A percentile compares a stretch with the other conserved stretches of the same genome.
Evolutionary conservation across 2,888 invertebrate genomes (phyloP).

Genomic region (Luperina testacea): DNA sequence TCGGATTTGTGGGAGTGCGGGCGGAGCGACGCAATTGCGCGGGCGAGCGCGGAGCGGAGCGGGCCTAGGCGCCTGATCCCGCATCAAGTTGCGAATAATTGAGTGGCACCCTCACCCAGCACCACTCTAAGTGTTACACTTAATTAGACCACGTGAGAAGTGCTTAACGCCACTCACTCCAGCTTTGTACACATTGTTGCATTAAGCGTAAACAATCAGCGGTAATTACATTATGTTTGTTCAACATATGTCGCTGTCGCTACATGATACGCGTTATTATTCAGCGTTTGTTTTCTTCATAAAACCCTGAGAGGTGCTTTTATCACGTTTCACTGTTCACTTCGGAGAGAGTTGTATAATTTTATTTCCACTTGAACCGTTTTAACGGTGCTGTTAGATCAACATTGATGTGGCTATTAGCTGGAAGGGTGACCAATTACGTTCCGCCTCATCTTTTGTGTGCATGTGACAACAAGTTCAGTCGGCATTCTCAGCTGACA

Average conservation of each 20-base stretch:
- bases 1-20: conserved; percentile 76
- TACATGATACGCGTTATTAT: conserved; percentile 58
- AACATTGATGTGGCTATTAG: conserved; percentile 60
- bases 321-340: conserved; percentile 49
- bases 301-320: conserved; percentile 42
- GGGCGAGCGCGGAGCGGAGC: conserved; percentile 39
- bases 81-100: conserved; percentile 88
- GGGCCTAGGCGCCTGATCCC: conserved; percentile 77
- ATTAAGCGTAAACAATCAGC: conserved; percentile 78
- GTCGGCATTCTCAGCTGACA: conserved; percentile 38
- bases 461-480: conserved; percentile 43
- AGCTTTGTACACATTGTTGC: conserved; percentile 79
- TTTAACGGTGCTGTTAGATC: conserved; percentile 60
- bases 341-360: conserved; percentile 40
- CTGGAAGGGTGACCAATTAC: conserved; percentile 59
- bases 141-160: conserved; percentile 87
- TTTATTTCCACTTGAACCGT: conserved; percentile 54
- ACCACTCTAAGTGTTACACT: conserved; percentile 82
- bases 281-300: conserved; percentile 54
- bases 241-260: conserved; percentile 56
- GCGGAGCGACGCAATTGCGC: conserved; percentile 38
- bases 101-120: conserved; percentile 80
- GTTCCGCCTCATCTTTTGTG: conserved; percentile 39
- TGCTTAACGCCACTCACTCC: conserved; percentile 77
- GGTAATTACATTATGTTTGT: conserved; percentile 66